Conservation (phyloP, 1,140 invertebrate genomes). For the Matsumurasca onukii region DNA sequence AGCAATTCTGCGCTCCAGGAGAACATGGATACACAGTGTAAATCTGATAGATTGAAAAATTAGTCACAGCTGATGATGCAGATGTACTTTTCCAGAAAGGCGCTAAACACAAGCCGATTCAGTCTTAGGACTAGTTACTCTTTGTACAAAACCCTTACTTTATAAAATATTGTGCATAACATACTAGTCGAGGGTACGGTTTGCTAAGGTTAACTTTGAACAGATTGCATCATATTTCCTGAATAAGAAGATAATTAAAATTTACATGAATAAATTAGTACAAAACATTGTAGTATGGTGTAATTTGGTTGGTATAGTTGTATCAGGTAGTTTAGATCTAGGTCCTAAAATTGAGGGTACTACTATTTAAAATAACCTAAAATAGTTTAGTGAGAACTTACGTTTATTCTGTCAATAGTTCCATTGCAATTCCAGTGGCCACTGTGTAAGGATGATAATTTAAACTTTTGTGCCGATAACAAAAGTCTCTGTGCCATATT, state of each 20-base stretch:
- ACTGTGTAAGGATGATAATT: not conserved
- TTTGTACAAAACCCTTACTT: too few relatives aligned
- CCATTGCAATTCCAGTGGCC: not conserved
- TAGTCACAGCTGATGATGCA: too few relatives aligned
- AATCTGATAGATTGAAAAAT: too few relatives aligned
- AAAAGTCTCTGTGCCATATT: not conserved
- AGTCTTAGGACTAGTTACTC: too few relatives aligned
- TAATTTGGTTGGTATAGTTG: not conserved
- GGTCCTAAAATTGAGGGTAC: not conserved
- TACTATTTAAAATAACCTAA: not conserved
- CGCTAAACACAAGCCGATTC: too few relatives aligned
- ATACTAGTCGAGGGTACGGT: too few relatives aligned
- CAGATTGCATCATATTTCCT: not conserved
- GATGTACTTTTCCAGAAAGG: too few relatives aligned
- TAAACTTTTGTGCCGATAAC: not conserved
- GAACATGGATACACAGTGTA: too few relatives aligned
- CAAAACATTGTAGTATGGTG: not conserved
- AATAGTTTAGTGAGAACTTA: not conserved
- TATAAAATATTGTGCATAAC: too few relatives aligned
- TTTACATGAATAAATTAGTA: not conserved
- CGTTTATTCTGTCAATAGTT: not conserved
- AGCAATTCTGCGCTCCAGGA: too few relatives aligned
- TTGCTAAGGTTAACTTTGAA: too few relatives aligned
- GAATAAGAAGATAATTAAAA: not conserved
- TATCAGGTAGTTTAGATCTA: not conserved